These are phyloP conservation scores for Agriopis marginaria DNA, from an alignment of 2,888 invertebrate genomes.

Conservation along the genomic window DNA sequence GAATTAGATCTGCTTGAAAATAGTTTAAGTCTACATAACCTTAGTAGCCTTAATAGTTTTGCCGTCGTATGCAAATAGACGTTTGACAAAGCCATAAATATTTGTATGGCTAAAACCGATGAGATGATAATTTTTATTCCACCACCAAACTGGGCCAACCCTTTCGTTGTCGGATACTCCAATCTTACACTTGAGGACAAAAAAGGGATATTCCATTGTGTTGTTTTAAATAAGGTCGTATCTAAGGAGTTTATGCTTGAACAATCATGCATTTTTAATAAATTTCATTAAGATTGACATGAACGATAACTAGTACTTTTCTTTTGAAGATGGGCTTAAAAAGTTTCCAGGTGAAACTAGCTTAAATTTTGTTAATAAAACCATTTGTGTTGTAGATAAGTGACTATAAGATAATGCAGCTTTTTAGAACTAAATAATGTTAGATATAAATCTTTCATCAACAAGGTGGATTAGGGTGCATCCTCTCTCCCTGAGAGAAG, in stretches of 20 bases:
- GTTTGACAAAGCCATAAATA: slow-evolving; percentile 60
- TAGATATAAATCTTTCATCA: too few species aligned
- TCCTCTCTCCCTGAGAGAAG: too few species aligned
- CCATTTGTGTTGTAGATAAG: background rate
- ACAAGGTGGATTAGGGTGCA: too few species aligned
- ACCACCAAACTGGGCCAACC: slow-evolving; percentile 71
- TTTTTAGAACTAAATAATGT: background rate
- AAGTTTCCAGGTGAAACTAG: slow-evolving; percentile 18
- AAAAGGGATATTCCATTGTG: slow-evolving; percentile 78
- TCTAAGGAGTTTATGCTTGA: slow-evolving; percentile 78
- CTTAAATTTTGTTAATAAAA: background rate
- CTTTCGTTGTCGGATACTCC: slow-evolving; percentile 76
- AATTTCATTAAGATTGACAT: slow-evolving; percentile 84
- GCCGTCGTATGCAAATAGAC: slow-evolving; percentile 64
- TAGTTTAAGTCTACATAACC: too few species aligned
- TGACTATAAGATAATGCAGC: background rate
- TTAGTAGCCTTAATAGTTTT: too few species aligned
- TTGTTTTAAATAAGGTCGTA: slow-evolving; percentile 73
- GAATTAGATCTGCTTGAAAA: slow-evolving; percentile 4
- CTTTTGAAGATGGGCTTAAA: slow-evolving; percentile 49
- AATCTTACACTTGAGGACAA: slow-evolving; percentile 75
- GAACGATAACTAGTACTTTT: slow-evolving; percentile 70
- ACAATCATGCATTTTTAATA: slow-evolving; percentile 82
- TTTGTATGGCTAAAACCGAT: slow-evolving; percentile 71
- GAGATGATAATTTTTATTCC: slow-evolving; percentile 71